Base-by-base conservation (phyloP, 2,888 invertebrate species). In the Apamea crenata region DNA sequence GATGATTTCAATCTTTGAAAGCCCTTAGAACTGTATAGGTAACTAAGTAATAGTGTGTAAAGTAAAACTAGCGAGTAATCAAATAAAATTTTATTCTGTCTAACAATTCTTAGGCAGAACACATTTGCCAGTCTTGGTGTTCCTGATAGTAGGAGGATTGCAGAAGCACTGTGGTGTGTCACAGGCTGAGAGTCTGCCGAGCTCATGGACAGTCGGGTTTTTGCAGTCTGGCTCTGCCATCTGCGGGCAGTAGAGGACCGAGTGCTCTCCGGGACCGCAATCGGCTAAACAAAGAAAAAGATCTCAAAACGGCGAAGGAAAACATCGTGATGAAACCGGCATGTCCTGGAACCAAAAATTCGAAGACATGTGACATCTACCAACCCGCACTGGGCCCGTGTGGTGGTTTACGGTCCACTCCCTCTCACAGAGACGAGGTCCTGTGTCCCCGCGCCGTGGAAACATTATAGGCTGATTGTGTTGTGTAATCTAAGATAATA, bases 121-220 rank as follows among this genome's bases (percentile, higher is more conserved):
- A 87, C 95, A 95, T 85, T 92, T 91, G 0, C 92, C 92, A 36
- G 91, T 93, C 63, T 86, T 91, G 3, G 87, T 85, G 56, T 95
- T 87, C n/a, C 95, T 91, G 5, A 96, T 91, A 10, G 90, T 94
- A 4, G 94, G 93, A 1, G 16, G 76, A 74, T 95, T 79, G 80
- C 95, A 95, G 90, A 95, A 96, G 74, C 95, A 96, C 47, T 95
- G 93, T 0, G 95, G 95, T 7, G 91, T 89, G 70, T 67, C 94
- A 69, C 95, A 95, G 0, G 91, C 87, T 4, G 79, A 88, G 0
- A 80, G 83, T 0, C 66, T 29, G 0, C 70, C 53, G 0, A 87
- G 73, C 0, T 92, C 86, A 69, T 95, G 95, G 0, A 95, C 87
- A 0, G 80, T 92, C 14, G 94, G 94, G 77, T 93, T 93, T 71